These are phyloP conservation scores for Myiozetetes cayanensis DNA, from an alignment of 2,113 vertebrate species.

Conservation along the genomic window DNA sequence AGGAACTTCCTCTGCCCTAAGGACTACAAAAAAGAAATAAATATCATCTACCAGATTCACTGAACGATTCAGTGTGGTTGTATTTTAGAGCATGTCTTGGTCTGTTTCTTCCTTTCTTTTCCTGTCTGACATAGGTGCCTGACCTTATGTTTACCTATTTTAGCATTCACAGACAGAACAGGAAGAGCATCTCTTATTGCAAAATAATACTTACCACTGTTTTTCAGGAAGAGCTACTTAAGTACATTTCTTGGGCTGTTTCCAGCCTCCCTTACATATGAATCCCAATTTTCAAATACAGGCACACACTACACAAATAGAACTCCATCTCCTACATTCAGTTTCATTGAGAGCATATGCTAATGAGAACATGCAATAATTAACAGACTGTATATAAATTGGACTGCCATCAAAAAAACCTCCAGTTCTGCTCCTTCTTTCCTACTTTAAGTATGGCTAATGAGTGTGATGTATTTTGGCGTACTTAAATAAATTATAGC, in stretches of 20 bases:
- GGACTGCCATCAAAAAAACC: not conserved
- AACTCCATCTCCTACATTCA: not conserved
- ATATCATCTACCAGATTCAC: not conserved
- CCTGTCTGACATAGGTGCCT: not conserved
- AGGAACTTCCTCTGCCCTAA: not conserved
- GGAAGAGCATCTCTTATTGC: not conserved
- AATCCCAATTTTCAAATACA: constrained; percentile 9
- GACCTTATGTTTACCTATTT: not conserved
- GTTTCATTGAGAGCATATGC: constrained; percentile 9
- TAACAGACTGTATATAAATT: constrained; percentile 19
- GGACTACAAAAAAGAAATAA: not conserved
- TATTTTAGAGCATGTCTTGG: not conserved
- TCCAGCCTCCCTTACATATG: not conserved
- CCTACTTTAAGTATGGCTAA: not conserved
- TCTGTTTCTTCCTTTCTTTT: not conserved
- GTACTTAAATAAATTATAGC: not conserved
- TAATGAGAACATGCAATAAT: constrained; percentile 22
- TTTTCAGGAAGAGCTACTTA: constrained; percentile 2
- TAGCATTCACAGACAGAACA: not conserved
- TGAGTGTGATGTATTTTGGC: not conserved
- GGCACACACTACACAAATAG: not conserved
- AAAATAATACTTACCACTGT: not conserved
- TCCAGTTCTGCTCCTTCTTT: not conserved
- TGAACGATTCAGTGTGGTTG: not conserved
- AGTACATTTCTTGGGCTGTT: not conserved